Evolutionary conservation across 2,888 invertebrate species (phyloP).

Genomic region (Drosophila hamatofila): DNA sequence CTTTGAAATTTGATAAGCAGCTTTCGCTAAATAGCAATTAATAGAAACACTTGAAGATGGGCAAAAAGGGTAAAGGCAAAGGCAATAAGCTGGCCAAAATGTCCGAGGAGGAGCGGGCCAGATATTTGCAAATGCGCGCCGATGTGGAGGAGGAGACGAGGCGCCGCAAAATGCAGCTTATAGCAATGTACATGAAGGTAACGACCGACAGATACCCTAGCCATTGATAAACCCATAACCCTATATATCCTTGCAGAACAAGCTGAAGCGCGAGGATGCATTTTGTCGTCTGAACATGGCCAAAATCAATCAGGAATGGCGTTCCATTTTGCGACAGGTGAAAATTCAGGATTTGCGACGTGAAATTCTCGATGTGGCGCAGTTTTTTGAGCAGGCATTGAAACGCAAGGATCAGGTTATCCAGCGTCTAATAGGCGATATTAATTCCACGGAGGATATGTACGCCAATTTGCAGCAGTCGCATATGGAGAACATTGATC

Average conservation of each 20-base stretch:
- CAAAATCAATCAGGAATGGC: conserved; percentile 94
- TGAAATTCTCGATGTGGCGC: conserved; percentile 88
- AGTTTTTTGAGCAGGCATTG: conserved; percentile 85
- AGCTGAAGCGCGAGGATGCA: conserved; percentile 92
- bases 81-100: conserved; percentile 91
- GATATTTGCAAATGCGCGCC: conserved; percentile 93
- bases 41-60: conserved; percentile 76
- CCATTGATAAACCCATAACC: no score
- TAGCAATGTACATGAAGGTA: conserved; percentile 93
- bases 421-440: conserved; percentile 87
- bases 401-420: conserved; percentile 90
- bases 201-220: conserved; percentile 3
- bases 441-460: conserved; percentile 90
- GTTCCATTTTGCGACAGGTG: conserved; percentile 90
- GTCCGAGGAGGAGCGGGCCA: conserved; percentile 93
- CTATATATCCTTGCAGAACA: conserved; percentile 87
- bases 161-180: conserved; percentile 91
- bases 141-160: conserved; percentile 93
- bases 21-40: conserved; percentile 33
- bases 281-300: conserved; percentile 92
- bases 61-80: conserved; percentile 90
- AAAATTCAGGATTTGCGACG: conserved; percentile 91
- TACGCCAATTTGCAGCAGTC: conserved; percentile 90
- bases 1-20: conserved; percentile 64
- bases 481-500: conserved; percentile 90